These are phyloP conservation scores for Microctonus hyperodae DNA, from an alignment of 2,888 invertebrate species.

Conservation along the genomic window DNA sequence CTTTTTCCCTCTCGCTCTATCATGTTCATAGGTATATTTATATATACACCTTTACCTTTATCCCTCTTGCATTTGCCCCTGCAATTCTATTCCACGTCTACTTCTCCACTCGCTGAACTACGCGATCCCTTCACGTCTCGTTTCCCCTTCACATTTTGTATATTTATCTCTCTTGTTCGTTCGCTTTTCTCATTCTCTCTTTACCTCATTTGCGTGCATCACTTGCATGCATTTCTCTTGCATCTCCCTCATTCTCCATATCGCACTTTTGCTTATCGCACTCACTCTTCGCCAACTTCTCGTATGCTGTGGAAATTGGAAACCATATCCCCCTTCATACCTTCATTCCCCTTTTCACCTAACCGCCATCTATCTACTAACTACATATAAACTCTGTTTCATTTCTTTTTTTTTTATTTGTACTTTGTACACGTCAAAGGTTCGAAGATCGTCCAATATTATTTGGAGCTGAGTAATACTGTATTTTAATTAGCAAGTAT, in stretches of 20 bases:
- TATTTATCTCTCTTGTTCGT: constrained; percentile 3
- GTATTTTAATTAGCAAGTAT: too few relatives aligned
- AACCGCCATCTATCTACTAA: constrained; percentile 12
- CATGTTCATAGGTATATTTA: too few relatives aligned
- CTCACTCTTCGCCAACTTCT: constrained; percentile 10
- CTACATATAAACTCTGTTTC: constrained; percentile 1
- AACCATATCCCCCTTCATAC: constrained; percentile 10
- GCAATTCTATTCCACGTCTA: constrained; percentile 30
- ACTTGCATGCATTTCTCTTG: constrained; percentile 19
- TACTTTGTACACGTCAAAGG: constrained; percentile 1
- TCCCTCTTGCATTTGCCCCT: constrained; percentile 26
- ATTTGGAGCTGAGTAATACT: background rate
- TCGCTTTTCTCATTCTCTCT: constrained; percentile 5
- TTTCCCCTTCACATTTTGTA: constrained; percentile 2
- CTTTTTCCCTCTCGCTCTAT: constrained; percentile 34
- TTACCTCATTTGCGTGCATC: background rate
- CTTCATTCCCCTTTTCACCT: constrained; percentile 7
- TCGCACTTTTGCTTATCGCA: constrained; percentile 9
- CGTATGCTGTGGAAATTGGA: constrained; percentile 23
- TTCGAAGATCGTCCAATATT: background rate
- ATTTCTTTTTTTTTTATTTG: background rate
- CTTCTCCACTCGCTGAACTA: constrained; percentile 1
- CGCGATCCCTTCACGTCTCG: background rate
- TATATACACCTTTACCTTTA: constrained; percentile 19
- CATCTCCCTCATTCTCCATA: constrained; percentile 24